Evolutionary conservation across 2,888 invertebrate species (phyloP).

Genomic region (Drosophila fungiperda): DNA sequence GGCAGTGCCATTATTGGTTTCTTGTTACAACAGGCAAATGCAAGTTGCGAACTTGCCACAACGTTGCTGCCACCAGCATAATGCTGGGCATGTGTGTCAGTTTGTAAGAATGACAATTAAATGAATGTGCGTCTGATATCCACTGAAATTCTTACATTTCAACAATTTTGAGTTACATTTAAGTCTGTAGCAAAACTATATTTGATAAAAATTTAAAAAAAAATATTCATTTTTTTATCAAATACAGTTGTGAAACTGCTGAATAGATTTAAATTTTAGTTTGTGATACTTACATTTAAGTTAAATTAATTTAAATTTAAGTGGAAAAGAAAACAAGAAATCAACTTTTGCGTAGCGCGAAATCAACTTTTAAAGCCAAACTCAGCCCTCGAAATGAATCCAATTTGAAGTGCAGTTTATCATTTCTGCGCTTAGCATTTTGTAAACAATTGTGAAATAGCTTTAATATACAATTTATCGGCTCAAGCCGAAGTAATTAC

Average conservation of each 20-base stretch:
- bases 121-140: constrained; percentile 37
- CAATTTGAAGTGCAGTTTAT: background rate
- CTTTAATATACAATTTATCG: background rate
- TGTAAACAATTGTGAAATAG: background rate
- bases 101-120: constrained; percentile 54
- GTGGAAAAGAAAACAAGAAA: background rate
- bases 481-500: too few relatives aligned
- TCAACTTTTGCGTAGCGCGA: background rate
- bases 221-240: too few relatives aligned
- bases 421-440: background rate
- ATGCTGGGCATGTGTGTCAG: constrained; percentile 7
- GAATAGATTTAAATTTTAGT: too few relatives aligned
- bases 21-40: constrained; percentile 57
- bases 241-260: too few relatives aligned
- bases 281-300: background rate
- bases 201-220: background rate
- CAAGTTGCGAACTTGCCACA: constrained; percentile 57
- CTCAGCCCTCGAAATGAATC: constrained; percentile 16
- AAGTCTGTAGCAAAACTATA: background rate
- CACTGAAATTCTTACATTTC: constrained; percentile 34
- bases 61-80: constrained; percentile 38
- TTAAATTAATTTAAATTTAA: constrained; percentile 8
- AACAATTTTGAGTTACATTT: constrained; percentile 10
- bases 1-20: constrained; percentile 64
- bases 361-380: constrained; percentile 3